Conservation (phyloP, 2,888 invertebrate species). For the Stegophylla sp. region DNA sequence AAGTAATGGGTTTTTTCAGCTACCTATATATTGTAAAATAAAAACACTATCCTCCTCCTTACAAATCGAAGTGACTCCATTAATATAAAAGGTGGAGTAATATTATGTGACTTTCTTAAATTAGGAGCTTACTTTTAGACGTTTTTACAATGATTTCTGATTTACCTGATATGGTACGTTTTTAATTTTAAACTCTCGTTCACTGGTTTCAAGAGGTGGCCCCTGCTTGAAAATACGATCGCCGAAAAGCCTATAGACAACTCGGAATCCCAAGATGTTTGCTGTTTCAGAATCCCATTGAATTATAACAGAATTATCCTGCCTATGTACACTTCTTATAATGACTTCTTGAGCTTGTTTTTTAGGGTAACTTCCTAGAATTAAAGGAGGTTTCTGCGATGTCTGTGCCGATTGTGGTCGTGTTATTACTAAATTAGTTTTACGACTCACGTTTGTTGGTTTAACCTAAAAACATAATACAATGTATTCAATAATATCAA, state of each 20-base stretch:
- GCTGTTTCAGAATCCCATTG: constrained; percentile 90
- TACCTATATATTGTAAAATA: too few species aligned
- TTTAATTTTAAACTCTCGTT: constrained; percentile 90
- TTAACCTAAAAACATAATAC: constrained; percentile 23
- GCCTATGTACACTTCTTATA: constrained; percentile 82
- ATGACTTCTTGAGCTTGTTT: constrained; percentile 71
- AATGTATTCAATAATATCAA: neutral
- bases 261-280: constrained; percentile 86
- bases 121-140: too few species aligned
- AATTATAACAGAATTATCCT: constrained; percentile 86
- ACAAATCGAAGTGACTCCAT: too few species aligned
- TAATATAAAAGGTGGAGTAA: too few species aligned
- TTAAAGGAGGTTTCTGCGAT: constrained; percentile 61
- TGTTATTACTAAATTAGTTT: constrained; percentile 38
- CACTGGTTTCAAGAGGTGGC: constrained; percentile 85
- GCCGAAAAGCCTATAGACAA: constrained; percentile 87
- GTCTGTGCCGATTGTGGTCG: constrained; percentile 49
- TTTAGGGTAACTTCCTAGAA: constrained; percentile 61
- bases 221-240: constrained; percentile 89
- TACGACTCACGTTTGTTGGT: constrained; percentile 30
- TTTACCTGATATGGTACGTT: constrained; percentile 86
- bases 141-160: too few species aligned
- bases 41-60: too few species aligned
- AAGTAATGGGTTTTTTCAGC: too few species aligned
- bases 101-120: too few species aligned